phyloP scores from a whole-genome alignment of 2,888 invertebrate genomes.

The Leptodirus hochenwartii region DNA sequence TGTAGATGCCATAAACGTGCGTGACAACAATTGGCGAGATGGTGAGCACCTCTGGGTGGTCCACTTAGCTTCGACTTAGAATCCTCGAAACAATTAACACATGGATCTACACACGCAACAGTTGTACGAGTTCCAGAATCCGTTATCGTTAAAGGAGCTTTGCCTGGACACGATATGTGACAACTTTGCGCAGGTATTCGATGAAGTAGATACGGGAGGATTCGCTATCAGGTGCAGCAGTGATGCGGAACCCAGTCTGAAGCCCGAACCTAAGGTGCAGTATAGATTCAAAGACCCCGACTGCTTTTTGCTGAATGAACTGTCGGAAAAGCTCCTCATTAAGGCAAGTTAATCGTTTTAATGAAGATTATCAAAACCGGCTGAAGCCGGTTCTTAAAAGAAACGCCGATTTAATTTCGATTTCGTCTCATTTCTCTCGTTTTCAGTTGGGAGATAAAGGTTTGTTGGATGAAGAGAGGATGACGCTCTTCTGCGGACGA shows the following conservation, averaged over 20 bases:
- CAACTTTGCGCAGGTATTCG: conserved; percentile 36
- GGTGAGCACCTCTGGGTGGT: too few species aligned
- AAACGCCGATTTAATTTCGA: conserved; percentile 2
- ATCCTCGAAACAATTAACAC: too few species aligned
- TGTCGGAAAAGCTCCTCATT: conserved; percentile 36
- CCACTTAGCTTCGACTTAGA: too few species aligned
- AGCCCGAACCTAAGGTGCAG: conserved; percentile 13
- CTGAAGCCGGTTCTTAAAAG: not conserved
- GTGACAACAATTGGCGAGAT: too few species aligned
- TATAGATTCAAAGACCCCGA: conserved; percentile 33
- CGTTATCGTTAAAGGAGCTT: conserved; percentile 39
- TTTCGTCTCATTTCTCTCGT: conserved; percentile 9
- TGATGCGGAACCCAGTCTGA: conserved; percentile 13
- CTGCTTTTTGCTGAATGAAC: conserved; percentile 35
- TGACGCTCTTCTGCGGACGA: conserved; percentile 39
- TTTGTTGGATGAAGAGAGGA: conserved; percentile 37
- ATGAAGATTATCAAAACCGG: not conserved
- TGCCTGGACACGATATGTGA: conserved; percentile 46
- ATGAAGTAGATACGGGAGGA: conserved; percentile 16
- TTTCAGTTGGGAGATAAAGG: conserved; percentile 33
- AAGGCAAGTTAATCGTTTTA: conserved; percentile 14
- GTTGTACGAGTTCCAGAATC: conserved; percentile 46
- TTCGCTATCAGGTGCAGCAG: too few species aligned
- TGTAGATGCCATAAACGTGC: too few species aligned
- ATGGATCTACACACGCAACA: too few species aligned